Conservation (phyloP, 2,888 invertebrate genomes). For the Adelognathus sp. region DNA sequence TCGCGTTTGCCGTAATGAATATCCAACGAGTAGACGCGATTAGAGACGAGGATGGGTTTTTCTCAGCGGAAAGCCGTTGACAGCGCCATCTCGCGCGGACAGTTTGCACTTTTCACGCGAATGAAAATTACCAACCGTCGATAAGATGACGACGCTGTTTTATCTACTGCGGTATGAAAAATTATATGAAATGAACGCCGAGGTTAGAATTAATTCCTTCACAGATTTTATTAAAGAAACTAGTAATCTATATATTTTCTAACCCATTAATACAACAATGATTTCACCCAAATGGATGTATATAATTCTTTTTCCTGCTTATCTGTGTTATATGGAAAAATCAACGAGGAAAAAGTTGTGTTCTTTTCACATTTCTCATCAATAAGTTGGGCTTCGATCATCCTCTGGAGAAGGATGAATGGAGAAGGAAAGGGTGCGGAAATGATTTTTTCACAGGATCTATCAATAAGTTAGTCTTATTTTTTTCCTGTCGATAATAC, state of each 20-base stretch:
- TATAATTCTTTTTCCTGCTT: no score
- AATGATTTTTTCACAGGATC: neutral
- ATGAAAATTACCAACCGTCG: neutral
- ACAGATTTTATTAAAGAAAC: neutral
- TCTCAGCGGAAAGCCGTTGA: neutral
- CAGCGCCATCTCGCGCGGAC: conserved; percentile 3
- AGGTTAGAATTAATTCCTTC: neutral
- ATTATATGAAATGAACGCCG: neutral
- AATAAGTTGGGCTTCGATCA: no score
- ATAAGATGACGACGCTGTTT: no score
- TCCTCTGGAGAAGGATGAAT: no score
- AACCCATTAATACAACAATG: no score
- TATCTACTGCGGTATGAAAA: no score
- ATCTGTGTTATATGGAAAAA: no score
- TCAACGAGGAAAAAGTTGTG: no score
- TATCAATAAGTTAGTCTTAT: neutral
- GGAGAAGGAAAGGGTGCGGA: neutral
- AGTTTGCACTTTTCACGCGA: no score
- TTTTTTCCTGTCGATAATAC: neutral
- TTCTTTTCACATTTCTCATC: no score
- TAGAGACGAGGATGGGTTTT: conserved; percentile 4
- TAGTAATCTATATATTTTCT: no score
- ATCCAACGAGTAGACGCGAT: conserved; percentile 17
- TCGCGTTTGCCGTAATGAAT: conserved; percentile 8
- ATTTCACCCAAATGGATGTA: no score